Conservation (phyloP, 2,888 invertebrate species). For the Leptopilina myrica region DNA sequence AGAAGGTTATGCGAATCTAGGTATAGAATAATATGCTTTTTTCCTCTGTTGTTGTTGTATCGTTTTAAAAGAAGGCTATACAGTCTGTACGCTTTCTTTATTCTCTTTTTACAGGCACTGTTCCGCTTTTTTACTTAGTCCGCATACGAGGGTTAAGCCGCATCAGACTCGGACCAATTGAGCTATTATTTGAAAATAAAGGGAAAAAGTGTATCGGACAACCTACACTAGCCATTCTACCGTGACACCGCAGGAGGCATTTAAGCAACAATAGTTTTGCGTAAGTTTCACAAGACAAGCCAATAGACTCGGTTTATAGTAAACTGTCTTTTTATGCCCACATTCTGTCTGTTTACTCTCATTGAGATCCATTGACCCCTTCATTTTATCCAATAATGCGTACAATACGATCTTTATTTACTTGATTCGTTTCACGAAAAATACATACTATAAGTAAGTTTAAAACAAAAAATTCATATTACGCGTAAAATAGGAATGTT, state of each 20-base stretch:
- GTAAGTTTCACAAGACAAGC: conserved; percentile 53
- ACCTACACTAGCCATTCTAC: conserved; percentile 57
- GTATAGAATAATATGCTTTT: conserved; percentile 27
- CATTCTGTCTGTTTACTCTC: neutral
- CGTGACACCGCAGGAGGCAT: conserved; percentile 72
- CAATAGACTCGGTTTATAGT: conserved; percentile 60
- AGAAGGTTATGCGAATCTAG: conserved; percentile 24
- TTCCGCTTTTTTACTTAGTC: conserved; percentile 47
- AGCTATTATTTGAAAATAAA: conserved; percentile 55
- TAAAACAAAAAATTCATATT: too few species aligned
- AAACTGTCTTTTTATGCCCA: conserved; percentile 46
- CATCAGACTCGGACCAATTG: conserved; percentile 66
- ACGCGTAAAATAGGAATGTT: neutral
- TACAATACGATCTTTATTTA: neutral
- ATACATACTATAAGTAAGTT: too few species aligned
- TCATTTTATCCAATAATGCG: conserved; percentile 6
- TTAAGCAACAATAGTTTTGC: conserved; percentile 47
- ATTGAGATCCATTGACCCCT: conserved; percentile 14
- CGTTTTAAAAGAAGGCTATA: conserved; percentile 47
- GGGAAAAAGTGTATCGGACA: conserved; percentile 48
- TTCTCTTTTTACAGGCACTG: conserved; percentile 49
- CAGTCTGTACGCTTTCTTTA: conserved; percentile 54
- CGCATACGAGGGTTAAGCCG: conserved; percentile 56
- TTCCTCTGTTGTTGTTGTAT: neutral
- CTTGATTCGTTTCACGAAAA: too few species aligned